Conservation (phyloP, 2,797 vertebrate species). For the Neostethus bicornis region DNA sequence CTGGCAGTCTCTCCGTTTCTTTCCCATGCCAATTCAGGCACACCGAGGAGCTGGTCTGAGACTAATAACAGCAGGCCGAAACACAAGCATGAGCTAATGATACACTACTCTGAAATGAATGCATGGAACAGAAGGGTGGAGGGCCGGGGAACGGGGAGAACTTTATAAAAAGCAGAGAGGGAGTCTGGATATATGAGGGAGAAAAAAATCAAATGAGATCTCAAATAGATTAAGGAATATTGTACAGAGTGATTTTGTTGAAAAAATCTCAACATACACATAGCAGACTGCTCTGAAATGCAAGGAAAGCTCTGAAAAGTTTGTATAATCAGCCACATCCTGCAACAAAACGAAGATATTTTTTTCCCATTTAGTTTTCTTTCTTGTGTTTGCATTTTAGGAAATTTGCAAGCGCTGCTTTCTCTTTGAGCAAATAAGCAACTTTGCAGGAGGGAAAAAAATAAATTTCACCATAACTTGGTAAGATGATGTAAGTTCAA, state of each 20-base stretch:
- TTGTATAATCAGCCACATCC: slow-evolving; percentile 3
- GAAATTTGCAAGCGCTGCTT: neutral
- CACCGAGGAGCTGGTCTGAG: slow-evolving; percentile 83
- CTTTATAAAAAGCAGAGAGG: slow-evolving; percentile 36
- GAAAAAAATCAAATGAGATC: slow-evolving; percentile 31
- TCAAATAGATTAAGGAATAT: slow-evolving; percentile 38
- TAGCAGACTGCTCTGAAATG: slow-evolving; percentile 14
- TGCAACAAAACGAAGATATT: slow-evolving; percentile 1
- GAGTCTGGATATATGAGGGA: slow-evolving; percentile 10
- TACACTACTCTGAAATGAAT: slow-evolving; percentile 60
- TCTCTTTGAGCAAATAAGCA: neutral
- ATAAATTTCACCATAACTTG: slow-evolving; percentile 1
- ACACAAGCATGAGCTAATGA: slow-evolving; percentile 88
- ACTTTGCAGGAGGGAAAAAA: neutral
- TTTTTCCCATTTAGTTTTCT: slow-evolving; percentile 8
- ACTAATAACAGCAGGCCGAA: slow-evolving; percentile 76
- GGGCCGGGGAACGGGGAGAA: slow-evolving; percentile 15
- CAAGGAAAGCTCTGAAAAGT: slow-evolving; percentile 16
- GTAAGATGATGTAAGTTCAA: slow-evolving; percentile 11
- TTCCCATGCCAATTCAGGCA: slow-evolving; percentile 86
- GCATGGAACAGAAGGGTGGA: slow-evolving; percentile 26
- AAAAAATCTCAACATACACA: slow-evolving; percentile 28
- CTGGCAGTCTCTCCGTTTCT: slow-evolving; percentile 74
- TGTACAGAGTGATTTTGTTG: slow-evolving; percentile 30
- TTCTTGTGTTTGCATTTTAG: slow-evolving; percentile 2